Base-by-base conservation (phyloP, 2,888 invertebrate species). In the Lysandra bellargus region DNA sequence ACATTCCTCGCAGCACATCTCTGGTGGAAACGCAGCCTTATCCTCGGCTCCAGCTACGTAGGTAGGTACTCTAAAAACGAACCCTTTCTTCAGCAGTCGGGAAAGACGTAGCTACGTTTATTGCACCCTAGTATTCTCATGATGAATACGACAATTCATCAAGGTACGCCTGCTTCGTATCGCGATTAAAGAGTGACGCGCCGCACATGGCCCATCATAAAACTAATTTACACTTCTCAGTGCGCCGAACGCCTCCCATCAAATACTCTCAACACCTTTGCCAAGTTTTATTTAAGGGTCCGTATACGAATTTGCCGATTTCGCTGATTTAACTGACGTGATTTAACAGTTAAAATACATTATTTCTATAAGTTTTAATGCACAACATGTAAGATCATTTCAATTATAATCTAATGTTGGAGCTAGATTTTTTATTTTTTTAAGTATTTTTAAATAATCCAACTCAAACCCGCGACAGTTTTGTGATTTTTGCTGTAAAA, bases 151-250 rank as follows among this genome's bases (percentile, higher is more conserved):
- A 37, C 33, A 69, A 69, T 69, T 69, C 69, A 69, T 69, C 69
- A 69, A 76, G 7, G 33, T 53, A 49, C 53, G 49, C 83, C 83
- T 84, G 84, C 82, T 83, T 83, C 82, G 80, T 84, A 83, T 83
- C 82, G 83, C 82, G 82, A 82, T 82, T 37, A 37, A 79, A 86
- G 91, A 92, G 87, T 85, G 90, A 92, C 88, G 86, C 81, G 84
- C 82, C 81, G 84, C 93, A 93, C 91, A 92, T 93, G 93, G 92
- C 93, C 85, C 88, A 88, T 92, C 91, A 92, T 93, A 92, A 91
- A 92, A 89, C 85, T 89, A 89, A 92, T 92, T 91, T 91, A 91
- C 88, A 85, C 84, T 87, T 84, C 84, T 83, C 85, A 85, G 84
- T 83, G 83, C 82, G 83, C 85, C 86, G 81, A 82, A 82, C 85